Percentiles rank a stretch among this genome's conserved stretches.
phyloP scores from a whole-genome alignment of 1,140 invertebrate species.

The Dinoponera quadriceps region DNA sequence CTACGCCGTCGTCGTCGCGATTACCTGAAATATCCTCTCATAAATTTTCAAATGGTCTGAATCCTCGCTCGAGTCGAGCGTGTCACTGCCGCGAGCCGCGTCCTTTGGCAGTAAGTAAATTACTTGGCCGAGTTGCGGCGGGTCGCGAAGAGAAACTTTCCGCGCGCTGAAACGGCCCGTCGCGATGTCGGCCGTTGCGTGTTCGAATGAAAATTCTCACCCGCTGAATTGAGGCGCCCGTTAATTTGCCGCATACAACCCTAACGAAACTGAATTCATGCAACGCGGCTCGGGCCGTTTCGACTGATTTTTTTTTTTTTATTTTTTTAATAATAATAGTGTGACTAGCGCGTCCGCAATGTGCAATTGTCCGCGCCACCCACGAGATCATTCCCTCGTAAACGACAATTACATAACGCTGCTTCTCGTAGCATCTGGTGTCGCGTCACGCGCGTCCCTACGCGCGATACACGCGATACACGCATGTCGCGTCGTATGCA shows the following conservation, averaged over 20 bases:
- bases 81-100: slow-evolving; percentile 12
- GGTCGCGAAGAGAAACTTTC: slow-evolving; percentile 7
- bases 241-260: too few relatives aligned
- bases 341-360: not conserved
- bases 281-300: too few relatives aligned
- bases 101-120: slow-evolving; percentile 67
- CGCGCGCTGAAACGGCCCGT: slow-evolving; percentile 4
- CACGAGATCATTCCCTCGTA: not conserved
- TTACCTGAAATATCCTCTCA: slow-evolving; percentile 55
- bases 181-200: not conserved
- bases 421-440: slow-evolving; percentile 5
- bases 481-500: too few relatives aligned
- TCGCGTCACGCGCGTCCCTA: not conserved
- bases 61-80: slow-evolving; percentile 38
- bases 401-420: slow-evolving; percentile 39
- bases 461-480: not conserved
- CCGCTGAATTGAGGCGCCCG: too few relatives aligned
- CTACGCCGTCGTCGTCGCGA: slow-evolving; percentile 17
- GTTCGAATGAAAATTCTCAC: not conserved
- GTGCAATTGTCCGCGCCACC: slow-evolving; percentile 14
- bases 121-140: slow-evolving; percentile 24
- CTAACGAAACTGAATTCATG: too few relatives aligned
- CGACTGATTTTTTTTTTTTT: too few relatives aligned
- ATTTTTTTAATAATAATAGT: too few relatives aligned
- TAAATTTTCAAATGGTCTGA: slow-evolving; percentile 57